phyloP scores from a whole-genome alignment of 2,888 invertebrate species.

The Gibbula magus region DNA sequence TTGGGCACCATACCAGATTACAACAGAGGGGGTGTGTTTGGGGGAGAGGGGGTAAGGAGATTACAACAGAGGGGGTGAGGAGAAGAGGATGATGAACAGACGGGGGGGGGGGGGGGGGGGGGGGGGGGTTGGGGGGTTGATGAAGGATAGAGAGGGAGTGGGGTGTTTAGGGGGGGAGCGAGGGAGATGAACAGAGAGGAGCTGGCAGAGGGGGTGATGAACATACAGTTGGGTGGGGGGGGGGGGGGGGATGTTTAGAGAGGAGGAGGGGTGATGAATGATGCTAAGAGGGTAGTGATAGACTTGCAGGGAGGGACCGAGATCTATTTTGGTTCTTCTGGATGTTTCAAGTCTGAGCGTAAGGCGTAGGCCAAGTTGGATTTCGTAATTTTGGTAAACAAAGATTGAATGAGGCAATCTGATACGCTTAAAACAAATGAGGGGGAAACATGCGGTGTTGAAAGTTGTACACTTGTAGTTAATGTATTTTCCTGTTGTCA shows the following conservation, averaged over 20 bases:
- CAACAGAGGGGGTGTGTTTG: not conserved
- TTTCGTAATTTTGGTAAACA: not conserved
- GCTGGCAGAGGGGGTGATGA: not conserved
- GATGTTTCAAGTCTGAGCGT: too few relatives aligned
- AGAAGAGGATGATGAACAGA: not conserved
- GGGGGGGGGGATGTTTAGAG: not conserved
- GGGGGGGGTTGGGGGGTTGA: too few relatives aligned
- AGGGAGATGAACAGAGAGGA: not conserved
- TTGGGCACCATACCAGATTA: too few relatives aligned
- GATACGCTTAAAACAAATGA: not conserved
- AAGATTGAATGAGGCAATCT: not conserved
- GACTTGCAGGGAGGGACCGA: not conserved
- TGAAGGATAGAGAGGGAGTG: not conserved
- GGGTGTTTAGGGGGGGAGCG: not conserved
- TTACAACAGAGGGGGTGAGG: not conserved
- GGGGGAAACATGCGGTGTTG: not conserved
- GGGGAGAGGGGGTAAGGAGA: not conserved
- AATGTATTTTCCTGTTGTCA: not conserved
- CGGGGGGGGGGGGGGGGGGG: not conserved
- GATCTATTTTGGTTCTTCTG: too few relatives aligned
- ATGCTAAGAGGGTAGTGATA: not conserved
- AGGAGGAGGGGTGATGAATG: not conserved
- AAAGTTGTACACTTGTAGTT: not conserved
- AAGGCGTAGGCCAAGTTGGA: too few relatives aligned
- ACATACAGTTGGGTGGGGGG: not conserved